Conservation (phyloP, 2,888 invertebrate species). For the Pasiphila rectangulata region DNA sequence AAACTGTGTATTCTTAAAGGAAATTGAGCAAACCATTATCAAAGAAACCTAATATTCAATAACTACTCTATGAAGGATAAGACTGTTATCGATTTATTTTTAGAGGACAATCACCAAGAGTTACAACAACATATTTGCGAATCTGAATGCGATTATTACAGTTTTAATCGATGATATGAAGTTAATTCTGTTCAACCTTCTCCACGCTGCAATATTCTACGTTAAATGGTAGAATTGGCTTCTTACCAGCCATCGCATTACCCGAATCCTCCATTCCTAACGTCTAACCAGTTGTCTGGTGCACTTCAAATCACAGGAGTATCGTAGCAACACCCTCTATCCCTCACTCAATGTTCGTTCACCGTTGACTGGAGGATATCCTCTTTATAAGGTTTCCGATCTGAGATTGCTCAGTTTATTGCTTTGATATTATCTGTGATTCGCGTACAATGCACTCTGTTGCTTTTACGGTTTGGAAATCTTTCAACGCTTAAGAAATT, state of each 20-base stretch:
- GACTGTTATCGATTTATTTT: too few species aligned
- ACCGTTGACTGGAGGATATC: conserved; percentile 50
- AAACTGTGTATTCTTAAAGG: too few species aligned
- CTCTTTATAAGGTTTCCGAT: conserved; percentile 59
- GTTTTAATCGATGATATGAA: neutral
- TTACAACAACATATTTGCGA: too few species aligned
- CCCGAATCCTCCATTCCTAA: conserved; percentile 16
- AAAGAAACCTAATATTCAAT: too few species aligned
- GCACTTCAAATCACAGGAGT: conserved; percentile 30
- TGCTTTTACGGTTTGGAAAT: conserved; percentile 7
- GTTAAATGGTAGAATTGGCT: conserved; percentile 1
- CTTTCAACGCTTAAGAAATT: too few species aligned
- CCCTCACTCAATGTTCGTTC: conserved; percentile 31
- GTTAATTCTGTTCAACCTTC: neutral
- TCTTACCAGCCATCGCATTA: conserved; percentile 4
- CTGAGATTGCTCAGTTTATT: conserved; percentile 55
- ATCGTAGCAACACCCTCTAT: conserved; percentile 53
- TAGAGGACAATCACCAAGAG: too few species aligned
- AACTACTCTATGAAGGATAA: too few species aligned
- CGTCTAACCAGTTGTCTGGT: conserved; percentile 22
- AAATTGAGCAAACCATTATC: too few species aligned
- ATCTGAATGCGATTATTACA: too few species aligned
- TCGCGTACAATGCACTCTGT: conserved; percentile 32
- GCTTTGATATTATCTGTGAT: conserved; percentile 42
- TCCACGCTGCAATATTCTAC: neutral